These are phyloP conservation scores for Phylloscopus trochiloides DNA, from an alignment of 2,113 vertebrate genomes.

Conservation along the genomic window DNA sequence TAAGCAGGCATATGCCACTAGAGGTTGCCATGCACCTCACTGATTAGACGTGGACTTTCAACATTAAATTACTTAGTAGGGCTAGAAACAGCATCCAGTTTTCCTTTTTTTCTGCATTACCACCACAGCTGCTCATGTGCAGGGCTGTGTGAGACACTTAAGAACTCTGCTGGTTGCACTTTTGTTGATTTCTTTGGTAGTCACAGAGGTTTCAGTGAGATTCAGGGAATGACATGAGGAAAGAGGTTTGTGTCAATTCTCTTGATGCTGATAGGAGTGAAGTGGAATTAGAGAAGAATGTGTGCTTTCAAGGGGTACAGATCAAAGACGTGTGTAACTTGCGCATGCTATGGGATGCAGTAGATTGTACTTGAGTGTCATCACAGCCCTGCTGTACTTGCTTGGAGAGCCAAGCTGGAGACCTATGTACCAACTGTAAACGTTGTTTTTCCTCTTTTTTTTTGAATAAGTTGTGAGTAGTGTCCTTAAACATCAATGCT, in stretches of 20 bases:
- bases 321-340: not conserved
- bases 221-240: not conserved
- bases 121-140: not conserved
- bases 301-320: not conserved
- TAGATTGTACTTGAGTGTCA: not conserved
- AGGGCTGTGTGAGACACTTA: not conserved
- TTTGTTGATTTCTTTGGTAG: not conserved
- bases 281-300: not conserved
- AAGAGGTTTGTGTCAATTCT: not conserved
- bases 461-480: fast-evolving
- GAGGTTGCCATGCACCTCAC: conserved; percentile 35
- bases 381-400: not conserved
- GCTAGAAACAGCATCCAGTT: not conserved
- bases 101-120: fast-evolving
- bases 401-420: not conserved
- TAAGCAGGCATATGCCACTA: conserved; percentile 15
- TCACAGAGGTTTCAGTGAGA: not conserved
- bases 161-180: not conserved
- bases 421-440: fast-evolving
- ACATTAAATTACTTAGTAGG: not conserved
- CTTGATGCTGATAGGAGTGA: not conserved
- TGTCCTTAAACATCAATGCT: not conserved
- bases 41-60: not conserved
- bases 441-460: no score
- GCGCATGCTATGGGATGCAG: fast-evolving